Evolutionary conservation across 2,113 vertebrate species (phyloP), one percentile per base, ranked within the genome.

Genomic region (Toxotes chatareus): DNA sequence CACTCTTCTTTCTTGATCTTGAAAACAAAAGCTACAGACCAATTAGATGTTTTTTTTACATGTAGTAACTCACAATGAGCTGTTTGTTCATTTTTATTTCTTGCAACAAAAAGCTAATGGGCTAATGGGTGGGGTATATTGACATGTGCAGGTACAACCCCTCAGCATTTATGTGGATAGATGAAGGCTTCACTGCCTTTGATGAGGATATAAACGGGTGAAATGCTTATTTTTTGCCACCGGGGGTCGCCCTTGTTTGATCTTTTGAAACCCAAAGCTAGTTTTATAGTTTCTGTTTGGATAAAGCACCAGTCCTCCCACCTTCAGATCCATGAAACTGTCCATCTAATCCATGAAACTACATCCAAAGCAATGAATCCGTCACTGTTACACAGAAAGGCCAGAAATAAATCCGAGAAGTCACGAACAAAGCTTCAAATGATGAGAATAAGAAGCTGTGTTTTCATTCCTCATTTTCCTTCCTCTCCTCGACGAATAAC

Each of bases 141-240:
- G 27, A 27, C 27, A 27, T 27, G 27, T 27, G 27, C 27, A 27
- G 27, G 27, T 27, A 27, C 27, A 27, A 27, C 27, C 27, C 27
- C 27, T 27, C 27, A 27, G 27, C 27, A 27, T 27, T 27, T 27
- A 27, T 27, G 27, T 27, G 27, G 27, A 27, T 27, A 27, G 27
- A 27, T 27, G 27, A 27, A 27, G 27, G 27, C 27, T 27, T 27
- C 27, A 27, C 27, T 27, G 27, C 27, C 27, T 27, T 27, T 27
- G 27, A 27, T 27, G 27, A 27, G 27, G 27, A 27, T 27, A 27
- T 27, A 27, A 1, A 27, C 27, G 1, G 27, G 27, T 27, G 44
- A 46, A 4, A 0, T 31, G 5, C 65, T n/a, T 4, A 27, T 40
- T 8, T 63, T 27, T 75, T n/a, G 5, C 91, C 93, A 92, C 61